phyloP scores from a whole-genome alignment of 1,140 invertebrate genomes.

The Diorhabda sublineata region DNA sequence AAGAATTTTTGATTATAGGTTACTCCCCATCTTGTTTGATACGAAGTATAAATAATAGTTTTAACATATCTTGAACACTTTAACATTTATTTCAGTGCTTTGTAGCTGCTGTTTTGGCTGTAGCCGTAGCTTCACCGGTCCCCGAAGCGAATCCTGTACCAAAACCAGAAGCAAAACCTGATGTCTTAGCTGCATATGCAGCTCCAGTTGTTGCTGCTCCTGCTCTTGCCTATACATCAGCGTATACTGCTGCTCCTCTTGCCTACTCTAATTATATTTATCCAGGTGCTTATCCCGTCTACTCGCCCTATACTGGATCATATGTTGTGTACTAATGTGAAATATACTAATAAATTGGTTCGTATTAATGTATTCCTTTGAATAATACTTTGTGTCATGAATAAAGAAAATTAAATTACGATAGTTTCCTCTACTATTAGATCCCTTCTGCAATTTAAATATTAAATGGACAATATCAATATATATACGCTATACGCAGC shows the following conservation, averaged over 20 bases:
- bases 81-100: background rate
- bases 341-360: too few species aligned
- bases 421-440: too few species aligned
- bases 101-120: background rate
- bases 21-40: too few species aligned
- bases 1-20: too few species aligned
- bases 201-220: background rate
- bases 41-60: too few species aligned
- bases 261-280: background rate
- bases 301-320: background rate
- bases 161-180: background rate
- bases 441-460: too few species aligned
- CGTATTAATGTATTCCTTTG: too few species aligned
- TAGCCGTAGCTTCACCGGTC: background rate
- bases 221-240: background rate
- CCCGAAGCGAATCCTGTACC: background rate
- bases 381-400: too few species aligned
- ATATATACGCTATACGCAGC: too few species aligned
- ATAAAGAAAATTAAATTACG: too few species aligned
- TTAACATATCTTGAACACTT: background rate
- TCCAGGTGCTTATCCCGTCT: background rate
- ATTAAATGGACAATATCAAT: too few species aligned
- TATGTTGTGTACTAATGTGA: background rate
- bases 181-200: background rate
- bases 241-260: background rate